phyloP scores from a whole-genome alignment of 2,888 invertebrate genomes.

The Ormyrus nitidulus region DNA sequence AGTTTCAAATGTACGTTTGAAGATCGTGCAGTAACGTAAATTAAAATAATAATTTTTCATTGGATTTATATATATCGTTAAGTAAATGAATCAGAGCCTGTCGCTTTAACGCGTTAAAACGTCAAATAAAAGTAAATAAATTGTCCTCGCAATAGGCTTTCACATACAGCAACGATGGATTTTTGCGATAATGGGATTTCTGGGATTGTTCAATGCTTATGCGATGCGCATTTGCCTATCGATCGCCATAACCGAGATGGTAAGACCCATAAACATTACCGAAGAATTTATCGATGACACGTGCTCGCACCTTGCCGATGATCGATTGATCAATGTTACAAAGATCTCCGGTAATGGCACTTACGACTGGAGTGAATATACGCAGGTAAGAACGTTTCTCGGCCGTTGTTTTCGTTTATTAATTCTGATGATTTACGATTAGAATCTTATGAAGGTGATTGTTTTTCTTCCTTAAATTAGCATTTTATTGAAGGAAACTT shows the following conservation, averaged over 20 bases:
- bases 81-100: no score
- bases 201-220: slow-evolving; percentile 84
- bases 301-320: slow-evolving; percentile 45
- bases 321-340: slow-evolving; percentile 27
- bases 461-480: neutral
- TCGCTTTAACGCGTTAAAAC: no score
- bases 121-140: no score
- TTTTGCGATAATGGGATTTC: slow-evolving; percentile 80
- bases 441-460: neutral
- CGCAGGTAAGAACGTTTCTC: slow-evolving; percentile 61
- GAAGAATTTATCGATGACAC: slow-evolving; percentile 56
- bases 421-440: neutral
- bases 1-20: no score
- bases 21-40: no score
- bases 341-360: slow-evolving; percentile 46
- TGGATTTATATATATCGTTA: no score
- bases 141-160: slow-evolving; percentile 31
- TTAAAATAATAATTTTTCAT: no score
- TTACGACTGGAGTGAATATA: slow-evolving; percentile 66
- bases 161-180: slow-evolving; percentile 69
- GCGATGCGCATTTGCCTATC: slow-evolving; percentile 85
- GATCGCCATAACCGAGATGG: slow-evolving; percentile 84
- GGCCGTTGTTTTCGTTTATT: no score
- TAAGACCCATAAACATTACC: slow-evolving; percentile 63
- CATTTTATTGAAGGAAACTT: neutral